A percentile compares a stretch with the other conserved stretches of the same genome.
Evolutionary conservation across 1,140 invertebrate species (phyloP).

Genomic region (Papilio glaucus): DNA sequence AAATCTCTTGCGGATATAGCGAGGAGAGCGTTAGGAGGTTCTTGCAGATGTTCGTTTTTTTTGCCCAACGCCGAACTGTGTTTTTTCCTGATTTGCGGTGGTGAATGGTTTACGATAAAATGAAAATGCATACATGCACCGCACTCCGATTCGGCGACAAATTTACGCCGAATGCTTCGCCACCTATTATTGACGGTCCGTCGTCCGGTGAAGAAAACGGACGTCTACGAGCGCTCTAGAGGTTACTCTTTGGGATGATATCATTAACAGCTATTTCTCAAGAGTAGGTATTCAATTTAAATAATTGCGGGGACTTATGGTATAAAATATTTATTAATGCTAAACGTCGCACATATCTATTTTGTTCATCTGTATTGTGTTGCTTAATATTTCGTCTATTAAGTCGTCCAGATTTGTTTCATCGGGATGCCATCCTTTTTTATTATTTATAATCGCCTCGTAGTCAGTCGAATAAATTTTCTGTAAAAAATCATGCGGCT

Average conservation of each 20-base stretch:
- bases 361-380: not conserved
- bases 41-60: too few relatives aligned
- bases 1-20: too few relatives aligned
- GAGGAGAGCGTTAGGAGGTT: too few relatives aligned
- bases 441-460: conserved; percentile 82
- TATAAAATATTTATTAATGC: conserved; percentile 2
- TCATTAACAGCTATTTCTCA: not conserved
- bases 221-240: too few relatives aligned
- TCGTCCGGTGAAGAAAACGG: too few relatives aligned
- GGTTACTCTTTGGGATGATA: not conserved
- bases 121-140: too few relatives aligned
- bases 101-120: too few relatives aligned
- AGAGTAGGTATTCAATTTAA: not conserved
- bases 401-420: conserved; percentile 85
- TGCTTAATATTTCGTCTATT: conserved; percentile 85
- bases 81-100: too few relatives aligned
- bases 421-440: conserved; percentile 84
- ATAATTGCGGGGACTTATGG: not conserved
- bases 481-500: conserved; percentile 84
- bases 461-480: conserved; percentile 83
- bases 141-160: too few relatives aligned
- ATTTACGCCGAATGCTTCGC: too few relatives aligned
- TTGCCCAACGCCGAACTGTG: too few relatives aligned
- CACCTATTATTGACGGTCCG: too few relatives aligned
- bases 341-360: conserved; percentile 29